Conservation (phyloP, 2,113 vertebrate species). For the Xiphophorus couchianus region DNA sequence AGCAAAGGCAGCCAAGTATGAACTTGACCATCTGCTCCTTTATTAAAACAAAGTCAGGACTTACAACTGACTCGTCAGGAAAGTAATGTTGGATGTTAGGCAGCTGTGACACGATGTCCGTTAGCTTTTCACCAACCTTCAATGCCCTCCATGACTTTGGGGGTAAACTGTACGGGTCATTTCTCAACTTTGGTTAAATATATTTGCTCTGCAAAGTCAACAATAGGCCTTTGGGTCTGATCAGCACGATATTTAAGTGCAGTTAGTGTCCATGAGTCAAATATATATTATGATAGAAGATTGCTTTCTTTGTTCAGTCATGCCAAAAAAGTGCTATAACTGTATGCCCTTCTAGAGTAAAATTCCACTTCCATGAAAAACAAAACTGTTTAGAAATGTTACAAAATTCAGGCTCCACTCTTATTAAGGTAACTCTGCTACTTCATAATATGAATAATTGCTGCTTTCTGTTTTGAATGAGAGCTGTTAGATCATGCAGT, state of each 20-base stretch:
- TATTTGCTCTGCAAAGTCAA: not conserved
- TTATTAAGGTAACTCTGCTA: too few species aligned
- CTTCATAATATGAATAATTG: too few species aligned
- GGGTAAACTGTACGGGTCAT: slow-evolving; percentile 1
- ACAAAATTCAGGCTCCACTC: too few species aligned
- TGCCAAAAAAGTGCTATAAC: too few species aligned
- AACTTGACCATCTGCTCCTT: not conserved
- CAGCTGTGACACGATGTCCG: not conserved
- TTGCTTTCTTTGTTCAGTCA: too few species aligned
- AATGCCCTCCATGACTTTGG: not conserved
- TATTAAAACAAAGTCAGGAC: too few species aligned
- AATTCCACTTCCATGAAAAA: too few species aligned
- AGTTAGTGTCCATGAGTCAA: not conserved
- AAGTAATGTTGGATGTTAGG: slow-evolving; percentile 27
- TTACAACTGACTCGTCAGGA: slow-evolving; percentile 50
- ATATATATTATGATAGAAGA: not conserved
- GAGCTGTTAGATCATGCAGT: too few species aligned
- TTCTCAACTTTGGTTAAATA: not conserved
- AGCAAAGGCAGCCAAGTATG: not conserved
- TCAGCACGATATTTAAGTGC: not conserved
- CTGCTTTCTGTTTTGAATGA: too few species aligned
- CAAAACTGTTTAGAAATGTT: too few species aligned
- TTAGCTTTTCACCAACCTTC: too few species aligned
- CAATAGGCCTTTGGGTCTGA: not conserved
- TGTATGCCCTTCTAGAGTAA: too few species aligned